A percentile compares a stretch with the other conserved stretches of the same genome.
phyloP scores from a whole-genome alignment of 2,888 invertebrate species.

The Agrotis ipsilon region DNA sequence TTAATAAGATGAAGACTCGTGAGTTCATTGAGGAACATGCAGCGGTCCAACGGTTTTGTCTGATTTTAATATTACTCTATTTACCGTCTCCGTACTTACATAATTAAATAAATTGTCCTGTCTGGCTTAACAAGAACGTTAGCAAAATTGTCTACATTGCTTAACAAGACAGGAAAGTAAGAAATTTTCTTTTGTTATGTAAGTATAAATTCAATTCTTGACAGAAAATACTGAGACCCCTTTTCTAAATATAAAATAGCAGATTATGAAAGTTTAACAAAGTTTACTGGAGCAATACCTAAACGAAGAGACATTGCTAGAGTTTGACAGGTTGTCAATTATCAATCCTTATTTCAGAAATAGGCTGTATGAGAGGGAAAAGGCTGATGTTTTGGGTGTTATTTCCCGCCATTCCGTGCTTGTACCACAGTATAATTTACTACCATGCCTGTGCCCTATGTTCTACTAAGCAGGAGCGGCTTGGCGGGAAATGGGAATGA shows the following conservation, averaged over 20 bases:
- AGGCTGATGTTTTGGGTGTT: not conserved
- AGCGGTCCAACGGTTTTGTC: constrained; percentile 30
- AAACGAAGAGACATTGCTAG: not conserved
- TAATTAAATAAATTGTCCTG: constrained; percentile 12
- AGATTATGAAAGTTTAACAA: not conserved
- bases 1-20: constrained; percentile 32
- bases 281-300: not conserved
- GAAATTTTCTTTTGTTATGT: not conserved
- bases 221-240: not conserved
- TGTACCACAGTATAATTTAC: too few relatives aligned
- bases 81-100: constrained; percentile 1
- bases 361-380: not conserved
- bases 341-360: not conserved
- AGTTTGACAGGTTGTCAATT: not conserved
- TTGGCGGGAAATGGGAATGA: too few relatives aligned
- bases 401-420: too few relatives aligned
- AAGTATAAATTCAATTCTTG: not conserved
- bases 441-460: too few relatives aligned
- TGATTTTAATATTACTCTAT: constrained; percentile 2
- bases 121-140: constrained; percentile 7
- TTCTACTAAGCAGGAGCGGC: too few relatives aligned
- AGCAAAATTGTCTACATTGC: not conserved
- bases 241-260: not conserved
- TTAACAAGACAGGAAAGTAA: not conserved
- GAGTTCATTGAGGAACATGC: constrained; percentile 34